phyloP scores from a whole-genome alignment of 2,797 vertebrate species.

The Pagetopsis macropterus region DNA sequence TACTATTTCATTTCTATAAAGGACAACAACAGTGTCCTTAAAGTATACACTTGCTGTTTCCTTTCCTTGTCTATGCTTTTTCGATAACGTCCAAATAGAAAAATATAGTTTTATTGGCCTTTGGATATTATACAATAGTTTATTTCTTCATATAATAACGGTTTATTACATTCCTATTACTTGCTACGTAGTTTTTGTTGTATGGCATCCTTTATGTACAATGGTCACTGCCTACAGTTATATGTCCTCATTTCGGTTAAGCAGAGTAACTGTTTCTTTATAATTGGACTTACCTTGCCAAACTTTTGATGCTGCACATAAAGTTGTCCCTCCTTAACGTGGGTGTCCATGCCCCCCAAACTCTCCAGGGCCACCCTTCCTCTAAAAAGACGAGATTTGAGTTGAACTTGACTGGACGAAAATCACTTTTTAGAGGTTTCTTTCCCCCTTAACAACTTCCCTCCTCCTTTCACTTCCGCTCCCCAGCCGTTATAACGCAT shows the following conservation, averaged over 20 bases:
- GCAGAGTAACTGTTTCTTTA: background rate
- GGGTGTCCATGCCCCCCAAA: slow-evolving; percentile 78
- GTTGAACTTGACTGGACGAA: slow-evolving; percentile 53
- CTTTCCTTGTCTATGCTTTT: background rate
- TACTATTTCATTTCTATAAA: too few relatives aligned
- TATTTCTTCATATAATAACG: background rate
- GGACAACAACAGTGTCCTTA: background rate
- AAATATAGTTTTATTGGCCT: too few relatives aligned
- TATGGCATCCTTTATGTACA: background rate
- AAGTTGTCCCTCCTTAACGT: slow-evolving; percentile 87
- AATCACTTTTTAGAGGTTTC: slow-evolving; percentile 27
- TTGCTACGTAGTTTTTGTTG: too few relatives aligned
- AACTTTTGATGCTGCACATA: slow-evolving; percentile 88
- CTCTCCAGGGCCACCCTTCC: slow-evolving; percentile 19
- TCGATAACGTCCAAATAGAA: background rate
- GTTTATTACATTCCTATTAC: background rate
- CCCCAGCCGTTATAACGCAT: slow-evolving; percentile 20
- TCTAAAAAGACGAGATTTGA: slow-evolving; percentile 15
- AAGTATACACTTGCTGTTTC: background rate
- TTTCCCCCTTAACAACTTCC: slow-evolving; percentile 64
- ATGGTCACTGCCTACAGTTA: background rate
- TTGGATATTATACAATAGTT: too few relatives aligned
- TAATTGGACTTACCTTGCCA: slow-evolving; percentile 82
- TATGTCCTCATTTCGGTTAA: slow-evolving; percentile 11
- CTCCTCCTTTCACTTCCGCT: slow-evolving; percentile 75